Evolutionary conservation across 2,113 vertebrate species (phyloP).

Genomic region (Corvus hawaiiensis): DNA sequence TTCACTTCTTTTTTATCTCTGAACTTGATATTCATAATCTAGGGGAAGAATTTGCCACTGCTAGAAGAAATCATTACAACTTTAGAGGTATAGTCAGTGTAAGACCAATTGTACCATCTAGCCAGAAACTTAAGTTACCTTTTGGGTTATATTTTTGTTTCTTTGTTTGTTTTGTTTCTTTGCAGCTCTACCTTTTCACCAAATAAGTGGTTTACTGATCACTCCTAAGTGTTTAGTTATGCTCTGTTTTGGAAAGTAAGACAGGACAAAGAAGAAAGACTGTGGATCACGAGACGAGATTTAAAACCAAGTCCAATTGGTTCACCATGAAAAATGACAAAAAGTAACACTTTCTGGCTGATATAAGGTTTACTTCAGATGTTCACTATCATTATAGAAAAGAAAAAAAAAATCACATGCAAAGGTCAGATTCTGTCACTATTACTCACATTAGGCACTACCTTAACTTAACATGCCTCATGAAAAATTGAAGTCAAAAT

Average conservation of each 20-base stretch:
- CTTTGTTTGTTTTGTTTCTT: neutral
- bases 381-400: slow-evolving; percentile 9
- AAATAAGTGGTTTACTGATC: neutral
- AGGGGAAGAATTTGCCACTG: neutral
- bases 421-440: slow-evolving; percentile 41
- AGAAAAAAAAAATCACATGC: neutral
- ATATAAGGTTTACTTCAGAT: slow-evolving; percentile 10
- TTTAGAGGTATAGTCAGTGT: neutral
- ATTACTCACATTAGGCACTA: slow-evolving; percentile 33
- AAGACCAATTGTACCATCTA: neutral
- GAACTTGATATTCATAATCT: neutral
- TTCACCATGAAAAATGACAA: neutral
- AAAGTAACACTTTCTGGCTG: neutral
- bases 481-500: slow-evolving; percentile 45
- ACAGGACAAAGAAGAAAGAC: neutral
- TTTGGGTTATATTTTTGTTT: neutral
- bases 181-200: neutral
- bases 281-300: neutral
- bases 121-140: neutral
- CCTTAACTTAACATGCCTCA: slow-evolving; percentile 37
- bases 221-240: neutral
- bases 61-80: neutral
- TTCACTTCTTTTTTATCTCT: neutral
- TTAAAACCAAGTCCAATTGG: neutral
- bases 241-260: neutral